Conservation (phyloP, 2,888 invertebrate genomes). For the Melikaiella ostensackeni region DNA sequence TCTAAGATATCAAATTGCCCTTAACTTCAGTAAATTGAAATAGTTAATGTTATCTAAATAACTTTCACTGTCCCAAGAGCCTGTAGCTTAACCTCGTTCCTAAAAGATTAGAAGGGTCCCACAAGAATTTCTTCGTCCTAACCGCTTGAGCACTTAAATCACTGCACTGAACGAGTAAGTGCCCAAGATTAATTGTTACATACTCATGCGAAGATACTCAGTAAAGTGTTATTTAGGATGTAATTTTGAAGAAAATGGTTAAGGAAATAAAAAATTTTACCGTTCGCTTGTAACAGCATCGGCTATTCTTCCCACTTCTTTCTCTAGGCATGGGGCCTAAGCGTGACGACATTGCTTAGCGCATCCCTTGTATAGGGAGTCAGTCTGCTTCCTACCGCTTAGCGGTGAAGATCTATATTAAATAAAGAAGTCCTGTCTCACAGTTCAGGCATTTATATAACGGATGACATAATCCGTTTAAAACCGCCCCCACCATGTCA, state of each 20-base stretch:
- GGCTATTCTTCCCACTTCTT: no score
- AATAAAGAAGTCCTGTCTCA: no score
- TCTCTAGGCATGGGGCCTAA: no score
- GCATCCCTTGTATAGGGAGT: no score
- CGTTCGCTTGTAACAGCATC: no score
- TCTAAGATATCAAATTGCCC: not conserved
- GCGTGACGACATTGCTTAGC: no score
- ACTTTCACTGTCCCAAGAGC: not conserved
- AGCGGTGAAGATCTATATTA: no score
- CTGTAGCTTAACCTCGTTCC: not conserved
- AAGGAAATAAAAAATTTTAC: not conserved
- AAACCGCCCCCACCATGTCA: no score
- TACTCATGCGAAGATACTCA: not conserved
- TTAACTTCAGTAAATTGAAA: not conserved
- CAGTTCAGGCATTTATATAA: no score
- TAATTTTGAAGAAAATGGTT: not conserved
- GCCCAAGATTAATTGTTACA: conserved; percentile 19
- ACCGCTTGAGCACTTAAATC: conserved; percentile 14
- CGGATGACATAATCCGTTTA: no score
- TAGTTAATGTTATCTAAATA: not conserved
- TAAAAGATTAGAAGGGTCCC: conserved; percentile 19
- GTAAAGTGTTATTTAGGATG: not conserved
- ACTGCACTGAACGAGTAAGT: conserved; percentile 19
- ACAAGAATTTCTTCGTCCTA: conserved; percentile 29
- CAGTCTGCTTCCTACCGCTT: no score